Evolutionary conservation across 2,888 invertebrate genomes (phyloP), one percentile per base, ranked within the genome.

Genomic region (Erebia epiphron): DNA sequence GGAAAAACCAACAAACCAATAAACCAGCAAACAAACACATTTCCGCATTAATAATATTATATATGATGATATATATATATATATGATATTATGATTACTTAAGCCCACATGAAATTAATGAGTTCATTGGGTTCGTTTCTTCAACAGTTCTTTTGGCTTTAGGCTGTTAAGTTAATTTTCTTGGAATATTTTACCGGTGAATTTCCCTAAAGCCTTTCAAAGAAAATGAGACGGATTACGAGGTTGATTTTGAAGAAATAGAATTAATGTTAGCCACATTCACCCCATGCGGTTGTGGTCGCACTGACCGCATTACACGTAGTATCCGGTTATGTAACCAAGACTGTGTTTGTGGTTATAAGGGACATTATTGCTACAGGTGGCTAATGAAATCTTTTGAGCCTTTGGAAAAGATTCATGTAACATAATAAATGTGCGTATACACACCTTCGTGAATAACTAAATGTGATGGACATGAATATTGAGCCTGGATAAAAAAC

Each of bases 341-440:
- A 35, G 57, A 16, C 16, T 5, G 16, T 60, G 60, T 16, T 60
- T 60, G 43, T 60, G 60, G 43, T 60, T 60, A 60, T 43, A 43
- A 41, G 60, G 41, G 1, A 43, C 11, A 60, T 41, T 16, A 41
- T 9, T 11, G 16, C 43, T 43, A 60, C 58, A 60, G 43, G 60
- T 60, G 41, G 43, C 16, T 60, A 7, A 1, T 58, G 13, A 58
- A 58, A 35, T 35, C 14, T 58, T 14, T 58, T 35, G 0, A 58
- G 13, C 8, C 14, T 41, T n/a, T 57, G 13, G 2, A 21, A 56
- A n/a, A 21, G 9, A 16, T 8, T 52, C 16, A 14, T 7, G 16
- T 11, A 11, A 52, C 16, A n/a, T 52, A n/a, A 8, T 52, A 14
- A 2, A 52, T 50, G 50, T 18, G 4, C 8, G 2, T 54, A 16